Conservation (phyloP, 1,140 invertebrate species). For the Aphelenchoides fujianensis region DNA sequence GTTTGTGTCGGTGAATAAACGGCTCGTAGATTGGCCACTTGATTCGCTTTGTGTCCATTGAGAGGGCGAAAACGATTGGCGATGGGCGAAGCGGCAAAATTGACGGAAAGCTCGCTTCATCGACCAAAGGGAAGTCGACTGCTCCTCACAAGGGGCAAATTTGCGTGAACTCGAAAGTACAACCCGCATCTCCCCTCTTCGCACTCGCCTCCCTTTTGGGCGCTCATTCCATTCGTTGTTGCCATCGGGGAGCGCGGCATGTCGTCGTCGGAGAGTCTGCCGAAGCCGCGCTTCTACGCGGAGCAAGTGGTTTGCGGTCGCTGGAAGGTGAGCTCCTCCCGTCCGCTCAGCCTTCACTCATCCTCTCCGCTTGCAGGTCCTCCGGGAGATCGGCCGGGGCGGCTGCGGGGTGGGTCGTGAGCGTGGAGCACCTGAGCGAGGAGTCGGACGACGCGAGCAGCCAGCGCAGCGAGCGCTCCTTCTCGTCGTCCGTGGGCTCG, state of each 20-base stretch:
- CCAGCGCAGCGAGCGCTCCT: background rate
- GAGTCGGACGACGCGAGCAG: background rate
- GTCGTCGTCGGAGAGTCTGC: conserved; percentile 14
- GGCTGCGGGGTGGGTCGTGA: background rate
- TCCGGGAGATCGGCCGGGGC: conserved; percentile 6
- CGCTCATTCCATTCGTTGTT: background rate
- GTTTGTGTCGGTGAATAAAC: conserved; percentile 11
- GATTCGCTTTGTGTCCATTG: too few relatives aligned
- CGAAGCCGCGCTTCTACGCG: background rate
- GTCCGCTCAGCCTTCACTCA: too few relatives aligned
- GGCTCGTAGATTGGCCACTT: too few relatives aligned
- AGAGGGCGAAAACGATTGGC: too few relatives aligned
- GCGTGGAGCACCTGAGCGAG: conserved; percentile 10
- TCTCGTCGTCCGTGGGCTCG: background rate
- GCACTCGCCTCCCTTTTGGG: background rate
- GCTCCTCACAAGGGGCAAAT: background rate
- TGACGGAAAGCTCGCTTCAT: too few relatives aligned
- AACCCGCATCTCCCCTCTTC: too few relatives aligned
- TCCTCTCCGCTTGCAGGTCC: conserved; percentile 25
- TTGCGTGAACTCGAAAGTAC: too few relatives aligned
- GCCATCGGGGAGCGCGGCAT: background rate
- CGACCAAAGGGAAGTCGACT: background rate
- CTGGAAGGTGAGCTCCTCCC: background rate
- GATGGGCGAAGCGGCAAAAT: too few relatives aligned
- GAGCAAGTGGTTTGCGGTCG: conserved; percentile 7